Evolutionary conservation across 2,888 invertebrate genomes (phyloP).

Genomic region (Elmis aenea): DNA sequence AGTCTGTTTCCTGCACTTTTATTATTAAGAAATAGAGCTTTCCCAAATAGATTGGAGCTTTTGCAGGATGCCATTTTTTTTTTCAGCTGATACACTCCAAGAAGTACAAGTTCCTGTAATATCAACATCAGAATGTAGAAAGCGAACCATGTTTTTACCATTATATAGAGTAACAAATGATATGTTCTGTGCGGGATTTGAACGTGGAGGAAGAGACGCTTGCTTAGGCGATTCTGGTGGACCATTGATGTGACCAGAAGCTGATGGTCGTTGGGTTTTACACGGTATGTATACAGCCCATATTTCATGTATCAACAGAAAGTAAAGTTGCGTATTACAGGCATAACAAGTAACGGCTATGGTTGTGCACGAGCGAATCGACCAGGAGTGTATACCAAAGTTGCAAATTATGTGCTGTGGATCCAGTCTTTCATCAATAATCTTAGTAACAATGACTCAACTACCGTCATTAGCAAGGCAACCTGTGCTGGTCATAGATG

Average conservation of each 20-base stretch:
- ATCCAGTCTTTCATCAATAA: slow-evolving; percentile 59
- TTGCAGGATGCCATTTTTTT: not conserved
- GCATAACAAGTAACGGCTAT: slow-evolving; percentile 76
- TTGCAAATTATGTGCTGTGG: slow-evolving; percentile 69
- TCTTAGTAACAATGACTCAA: slow-evolving; percentile 25
- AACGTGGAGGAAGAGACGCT: slow-evolving; percentile 73
- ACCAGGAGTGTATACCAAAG: slow-evolving; percentile 78
- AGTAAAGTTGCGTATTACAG: slow-evolving; percentile 41
- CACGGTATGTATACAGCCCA: too few species aligned
- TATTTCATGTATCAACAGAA: slow-evolving; percentile 2
- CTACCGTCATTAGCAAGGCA: slow-evolving; percentile 25
- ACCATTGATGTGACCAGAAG: slow-evolving; percentile 71
- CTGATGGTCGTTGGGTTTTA: slow-evolving; percentile 41
- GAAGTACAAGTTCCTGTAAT: slow-evolving; percentile 77
- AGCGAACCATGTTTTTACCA: slow-evolving; percentile 67
- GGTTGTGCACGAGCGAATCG: slow-evolving; percentile 74
- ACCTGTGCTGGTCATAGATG: slow-evolving; percentile 66
- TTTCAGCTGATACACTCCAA: slow-evolving; percentile 73
- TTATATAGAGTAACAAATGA: slow-evolving; percentile 73
- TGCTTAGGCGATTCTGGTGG: slow-evolving; percentile 79
- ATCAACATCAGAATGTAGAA: slow-evolving; percentile 70
- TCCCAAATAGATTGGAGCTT: too few species aligned
- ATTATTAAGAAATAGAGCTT: too few species aligned
- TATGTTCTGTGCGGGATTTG: slow-evolving; percentile 79
- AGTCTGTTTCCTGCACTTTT: too few species aligned